Evolutionary conservation across 2,113 vertebrate genomes (phyloP).

Genomic region (Dasyornis broadbenti): DNA sequence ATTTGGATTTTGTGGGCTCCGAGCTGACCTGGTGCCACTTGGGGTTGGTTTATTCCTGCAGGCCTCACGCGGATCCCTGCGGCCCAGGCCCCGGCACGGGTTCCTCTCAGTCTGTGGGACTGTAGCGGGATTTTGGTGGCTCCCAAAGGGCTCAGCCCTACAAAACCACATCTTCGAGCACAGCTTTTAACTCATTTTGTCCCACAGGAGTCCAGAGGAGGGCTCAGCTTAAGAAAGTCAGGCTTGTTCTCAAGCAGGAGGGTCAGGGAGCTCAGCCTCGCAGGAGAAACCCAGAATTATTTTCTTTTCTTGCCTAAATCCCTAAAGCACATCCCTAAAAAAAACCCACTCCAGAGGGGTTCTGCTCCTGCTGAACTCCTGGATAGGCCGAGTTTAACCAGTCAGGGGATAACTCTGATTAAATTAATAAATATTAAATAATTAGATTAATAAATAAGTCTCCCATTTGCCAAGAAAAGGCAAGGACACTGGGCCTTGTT

Average conservation of each 20-base stretch:
- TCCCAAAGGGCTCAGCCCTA: not conserved
- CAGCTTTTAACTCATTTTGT: not conserved
- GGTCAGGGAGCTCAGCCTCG: not conserved
- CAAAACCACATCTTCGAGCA: not conserved
- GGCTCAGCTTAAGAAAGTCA: not conserved
- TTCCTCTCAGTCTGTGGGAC: not conserved
- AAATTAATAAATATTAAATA: no score
- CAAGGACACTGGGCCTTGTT: not conserved
- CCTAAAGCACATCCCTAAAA: not conserved
- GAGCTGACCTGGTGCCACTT: not conserved
- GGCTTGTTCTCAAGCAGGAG: not conserved
- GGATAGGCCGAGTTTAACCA: conserved; percentile 30
- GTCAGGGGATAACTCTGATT: not conserved
- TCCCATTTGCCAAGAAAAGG: not conserved
- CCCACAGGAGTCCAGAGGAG: not conserved
- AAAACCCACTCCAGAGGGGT: not conserved
- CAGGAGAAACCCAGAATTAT: not conserved
- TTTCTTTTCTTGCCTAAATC: not conserved
- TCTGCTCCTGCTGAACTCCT: not conserved
- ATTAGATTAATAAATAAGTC: no score
- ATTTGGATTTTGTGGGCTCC: not conserved
- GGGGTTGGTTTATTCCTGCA: not conserved
- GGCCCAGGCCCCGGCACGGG: fast-evolving
- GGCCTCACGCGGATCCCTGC: not conserved
- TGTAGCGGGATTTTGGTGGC: not conserved